Evolutionary conservation across 2,113 vertebrate genomes (phyloP).

Genomic region (Lampris megalopsis): DNA sequence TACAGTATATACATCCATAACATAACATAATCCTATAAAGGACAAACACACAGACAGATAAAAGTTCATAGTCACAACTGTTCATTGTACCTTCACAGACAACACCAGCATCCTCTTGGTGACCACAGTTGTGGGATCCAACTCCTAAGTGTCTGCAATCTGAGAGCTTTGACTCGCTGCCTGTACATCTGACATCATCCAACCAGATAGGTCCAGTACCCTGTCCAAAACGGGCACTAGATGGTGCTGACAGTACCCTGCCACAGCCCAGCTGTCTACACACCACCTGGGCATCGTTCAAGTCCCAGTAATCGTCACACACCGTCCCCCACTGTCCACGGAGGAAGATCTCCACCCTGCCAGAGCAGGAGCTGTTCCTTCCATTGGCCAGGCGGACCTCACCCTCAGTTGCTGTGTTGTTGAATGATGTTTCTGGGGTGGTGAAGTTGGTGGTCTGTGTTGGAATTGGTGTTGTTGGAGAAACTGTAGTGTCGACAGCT

Average conservation of each 20-base stretch:
- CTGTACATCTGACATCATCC: slow-evolving; percentile 39
- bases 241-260: slow-evolving; percentile 28
- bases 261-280: slow-evolving; percentile 72
- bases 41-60: too few relatives aligned
- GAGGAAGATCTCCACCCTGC: slow-evolving; percentile 65
- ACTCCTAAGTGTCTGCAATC: slow-evolving; percentile 49
- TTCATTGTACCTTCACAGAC: slow-evolving; percentile 61
- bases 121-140: slow-evolving; percentile 54
- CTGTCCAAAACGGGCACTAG: slow-evolving; percentile 17
- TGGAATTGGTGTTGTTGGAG: neutral
- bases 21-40: too few relatives aligned
- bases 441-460: neutral
- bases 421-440: neutral
- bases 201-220: slow-evolving; percentile 65
- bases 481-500: too few relatives aligned
- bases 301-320: slow-evolving; percentile 56
- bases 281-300: slow-evolving; percentile 60
- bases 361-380: slow-evolving; percentile 52
- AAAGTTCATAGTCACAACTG: too few relatives aligned
- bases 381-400: slow-evolving; percentile 50
- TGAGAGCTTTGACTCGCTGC: slow-evolving; percentile 30
- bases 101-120: slow-evolving; percentile 57
- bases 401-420: slow-evolving; percentile 30
- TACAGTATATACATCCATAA: too few relatives aligned
- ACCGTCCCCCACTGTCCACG: slow-evolving; percentile 65